These are phyloP conservation scores for Astropecten irregularis DNA, from an alignment of 53 echinoderm and acorn worm genomes.

Conservation along the genomic window DNA sequence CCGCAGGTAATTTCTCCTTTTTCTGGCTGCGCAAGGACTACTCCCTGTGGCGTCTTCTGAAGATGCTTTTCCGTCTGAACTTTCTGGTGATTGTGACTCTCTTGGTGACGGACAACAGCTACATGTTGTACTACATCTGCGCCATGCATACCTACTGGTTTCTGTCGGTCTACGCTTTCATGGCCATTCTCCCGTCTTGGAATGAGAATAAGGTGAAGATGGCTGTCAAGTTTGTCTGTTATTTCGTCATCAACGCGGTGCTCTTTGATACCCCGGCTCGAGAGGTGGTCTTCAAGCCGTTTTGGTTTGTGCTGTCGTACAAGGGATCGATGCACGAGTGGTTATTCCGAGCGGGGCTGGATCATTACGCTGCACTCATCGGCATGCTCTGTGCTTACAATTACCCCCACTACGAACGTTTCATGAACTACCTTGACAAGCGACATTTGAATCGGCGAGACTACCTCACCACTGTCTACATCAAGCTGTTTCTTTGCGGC, in stretches of 20 bases:
- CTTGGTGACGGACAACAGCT: constrained; percentile 74
- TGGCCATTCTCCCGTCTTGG: constrained; percentile 74
- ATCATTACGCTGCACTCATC: constrained; percentile 77
- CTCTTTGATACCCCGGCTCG: constrained; percentile 73
- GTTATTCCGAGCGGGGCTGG: constrained; percentile 77
- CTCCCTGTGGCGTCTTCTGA: constrained; percentile 75
- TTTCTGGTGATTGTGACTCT: constrained; percentile 70
- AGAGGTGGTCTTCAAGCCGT: constrained; percentile 59
- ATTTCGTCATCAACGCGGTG: constrained; percentile 67
- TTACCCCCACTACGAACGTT: constrained; percentile 80
- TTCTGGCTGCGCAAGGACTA: constrained; percentile 87
- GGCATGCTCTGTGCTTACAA: constrained; percentile 92
- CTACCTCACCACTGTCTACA: constrained; percentile 42
- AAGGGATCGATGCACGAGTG: constrained; percentile 74
- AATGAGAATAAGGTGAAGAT: constrained; percentile 62
- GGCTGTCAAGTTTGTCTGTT: constrained; percentile 74
- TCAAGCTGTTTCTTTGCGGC: constrained; percentile 68
- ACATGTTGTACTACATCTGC: constrained; percentile 94
- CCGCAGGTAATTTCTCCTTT: constrained; percentile 92
- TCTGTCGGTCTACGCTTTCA: constrained; percentile 76
- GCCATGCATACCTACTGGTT: constrained; percentile 97
- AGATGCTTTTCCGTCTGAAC: constrained; percentile 90
- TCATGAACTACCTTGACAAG: constrained; percentile 78
- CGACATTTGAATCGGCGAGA: constrained; percentile 63
- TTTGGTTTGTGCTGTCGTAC: constrained; percentile 71